These are phyloP conservation scores for Orchesellides sinensis DNA, from an alignment of 2,888 invertebrate genomes.

Conservation along the genomic window DNA sequence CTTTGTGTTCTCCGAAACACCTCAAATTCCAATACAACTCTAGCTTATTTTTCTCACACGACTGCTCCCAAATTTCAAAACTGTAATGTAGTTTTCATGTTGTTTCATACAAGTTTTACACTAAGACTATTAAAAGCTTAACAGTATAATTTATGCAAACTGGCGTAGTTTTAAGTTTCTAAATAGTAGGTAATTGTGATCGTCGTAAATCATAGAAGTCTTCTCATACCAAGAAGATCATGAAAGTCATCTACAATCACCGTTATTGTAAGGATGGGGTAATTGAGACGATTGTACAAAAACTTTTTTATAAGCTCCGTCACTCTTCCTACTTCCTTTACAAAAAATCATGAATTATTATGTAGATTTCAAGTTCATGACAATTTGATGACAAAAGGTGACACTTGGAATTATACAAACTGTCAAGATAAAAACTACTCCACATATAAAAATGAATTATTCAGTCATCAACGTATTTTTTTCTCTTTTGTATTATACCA, in stretches of 20 bases:
- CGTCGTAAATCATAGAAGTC: conserved; percentile 29
- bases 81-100: neutral
- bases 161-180: too few species aligned
- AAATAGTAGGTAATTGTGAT: conserved; percentile 29
- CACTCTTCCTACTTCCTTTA: neutral
- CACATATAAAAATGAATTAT: conserved; percentile 26
- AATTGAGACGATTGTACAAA: conserved; percentile 3
- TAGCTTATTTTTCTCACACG: too few species aligned
- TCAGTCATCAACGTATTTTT: conserved; percentile 11
- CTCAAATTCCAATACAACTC: too few species aligned
- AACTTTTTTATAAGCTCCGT: conserved; percentile 6
- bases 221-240: too few species aligned
- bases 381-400: conserved; percentile 39
- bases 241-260: neutral
- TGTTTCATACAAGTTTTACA: too few species aligned
- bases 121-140: too few species aligned
- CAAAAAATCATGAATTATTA: conserved; percentile 9
- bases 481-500: neutral
- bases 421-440: conserved; percentile 11
- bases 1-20: too few species aligned
- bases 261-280: neutral
- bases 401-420: conserved; percentile 44
- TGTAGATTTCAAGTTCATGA: conserved; percentile 33
- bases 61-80: neutral
- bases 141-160: too few species aligned